phyloP scores from a whole-genome alignment of 2,888 invertebrate genomes.

The Leucophora obtusa region DNA sequence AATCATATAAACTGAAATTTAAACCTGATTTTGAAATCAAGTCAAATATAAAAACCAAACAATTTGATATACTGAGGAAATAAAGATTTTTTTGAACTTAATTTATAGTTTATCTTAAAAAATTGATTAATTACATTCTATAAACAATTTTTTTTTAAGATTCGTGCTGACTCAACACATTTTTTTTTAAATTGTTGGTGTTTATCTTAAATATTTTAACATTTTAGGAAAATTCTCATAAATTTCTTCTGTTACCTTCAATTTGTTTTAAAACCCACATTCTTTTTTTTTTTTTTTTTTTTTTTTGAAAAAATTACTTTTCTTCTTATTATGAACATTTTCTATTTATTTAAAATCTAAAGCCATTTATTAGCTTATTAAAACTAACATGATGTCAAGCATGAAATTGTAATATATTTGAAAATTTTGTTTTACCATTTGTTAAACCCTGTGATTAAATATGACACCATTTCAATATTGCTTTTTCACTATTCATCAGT shows the following conservation, averaged over 20 bases:
- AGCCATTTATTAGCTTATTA: slow-evolving; percentile 9
- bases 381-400: slow-evolving; percentile 5
- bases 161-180: background rate
- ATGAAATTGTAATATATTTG: slow-evolving; percentile 27
- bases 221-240: slow-evolving; percentile 32
- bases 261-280: slow-evolving; percentile 11
- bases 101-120: background rate
- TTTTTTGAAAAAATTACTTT: background rate
- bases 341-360: slow-evolving; percentile 5
- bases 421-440: background rate
- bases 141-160: background rate
- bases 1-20: too few species aligned
- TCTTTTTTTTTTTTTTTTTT: background rate
- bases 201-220: background rate
- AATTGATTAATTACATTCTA: background rate
- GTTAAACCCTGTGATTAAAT: slow-evolving; percentile 39
- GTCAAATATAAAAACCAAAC: too few species aligned
- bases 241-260: slow-evolving; percentile 4
- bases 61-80: too few species aligned
- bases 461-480: slow-evolving; percentile 55
- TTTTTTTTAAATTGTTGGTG: background rate
- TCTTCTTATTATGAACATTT: background rate
- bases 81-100: too few species aligned
- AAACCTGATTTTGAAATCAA: too few species aligned
- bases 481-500: slow-evolving; percentile 15